phyloP scores from a whole-genome alignment of 2,797 vertebrate species.

The Fratercula arctica region DNA sequence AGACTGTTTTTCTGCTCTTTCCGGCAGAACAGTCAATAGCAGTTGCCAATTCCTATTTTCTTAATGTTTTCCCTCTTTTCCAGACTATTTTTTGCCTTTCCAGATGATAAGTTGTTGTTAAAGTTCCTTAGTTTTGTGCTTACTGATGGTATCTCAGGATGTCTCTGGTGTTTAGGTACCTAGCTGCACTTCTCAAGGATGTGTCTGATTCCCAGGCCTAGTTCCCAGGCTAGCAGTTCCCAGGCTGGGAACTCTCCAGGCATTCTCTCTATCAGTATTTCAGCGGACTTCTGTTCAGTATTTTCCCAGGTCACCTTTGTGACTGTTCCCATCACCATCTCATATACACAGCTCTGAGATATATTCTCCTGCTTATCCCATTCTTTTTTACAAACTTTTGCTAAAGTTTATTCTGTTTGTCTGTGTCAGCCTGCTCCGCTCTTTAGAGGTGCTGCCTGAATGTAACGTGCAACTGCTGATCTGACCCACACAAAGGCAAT shows the following conservation, averaged over 20 bases:
- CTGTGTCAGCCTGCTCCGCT: neutral
- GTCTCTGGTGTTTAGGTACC: neutral
- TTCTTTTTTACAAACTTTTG: neutral
- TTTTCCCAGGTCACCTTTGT: neutral
- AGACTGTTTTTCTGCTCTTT: neutral
- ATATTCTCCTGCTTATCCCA: neutral
- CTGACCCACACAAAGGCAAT: neutral
- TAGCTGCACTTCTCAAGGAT: neutral
- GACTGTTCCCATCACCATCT: neutral
- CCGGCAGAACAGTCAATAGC: neutral
- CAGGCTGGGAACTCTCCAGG: neutral
- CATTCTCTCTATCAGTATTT: neutral
- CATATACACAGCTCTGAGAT: neutral
- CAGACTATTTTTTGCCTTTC: neutral
- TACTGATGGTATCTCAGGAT: neutral
- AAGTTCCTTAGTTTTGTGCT: neutral
- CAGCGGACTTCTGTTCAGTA: neutral
- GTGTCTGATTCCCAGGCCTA: neutral
- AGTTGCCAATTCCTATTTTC: neutral
- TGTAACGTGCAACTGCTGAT: neutral
- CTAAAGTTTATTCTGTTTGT: neutral
- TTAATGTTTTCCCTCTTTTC: neutral
- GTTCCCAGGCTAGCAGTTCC: neutral
- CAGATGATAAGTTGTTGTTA: neutral
- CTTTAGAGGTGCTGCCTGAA: neutral